These are phyloP conservation scores for Corynorhinus townsendii DNA, from an alignment of 2,113 vertebrate genomes.

Conservation along the genomic window DNA sequence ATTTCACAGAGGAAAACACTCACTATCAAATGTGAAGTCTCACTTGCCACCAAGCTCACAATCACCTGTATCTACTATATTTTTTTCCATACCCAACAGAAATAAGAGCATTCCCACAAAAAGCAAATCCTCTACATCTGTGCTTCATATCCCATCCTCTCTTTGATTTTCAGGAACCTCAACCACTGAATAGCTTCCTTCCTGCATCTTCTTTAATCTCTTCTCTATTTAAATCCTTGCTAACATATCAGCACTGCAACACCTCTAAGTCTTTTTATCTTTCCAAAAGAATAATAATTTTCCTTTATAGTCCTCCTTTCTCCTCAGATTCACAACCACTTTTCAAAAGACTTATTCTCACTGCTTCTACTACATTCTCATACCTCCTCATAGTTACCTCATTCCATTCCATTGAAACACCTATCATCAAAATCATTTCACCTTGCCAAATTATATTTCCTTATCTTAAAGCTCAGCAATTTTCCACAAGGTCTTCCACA, in stretches of 20 bases:
- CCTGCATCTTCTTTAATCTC: neutral
- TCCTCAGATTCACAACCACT: neutral
- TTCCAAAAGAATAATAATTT: neutral
- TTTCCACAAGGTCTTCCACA: neutral
- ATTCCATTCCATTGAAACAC: neutral
- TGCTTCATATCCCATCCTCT: neutral
- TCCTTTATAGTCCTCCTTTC: neutral
- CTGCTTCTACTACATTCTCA: neutral
- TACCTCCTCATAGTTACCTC: neutral
- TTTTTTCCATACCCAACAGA: neutral
- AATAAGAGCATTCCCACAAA: neutral
- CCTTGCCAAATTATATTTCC: neutral
- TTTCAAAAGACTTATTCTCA: neutral
- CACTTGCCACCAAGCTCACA: neutral
- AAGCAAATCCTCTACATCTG: neutral
- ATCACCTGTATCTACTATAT: neutral
- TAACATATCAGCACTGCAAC: neutral
- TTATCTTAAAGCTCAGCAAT: neutral
- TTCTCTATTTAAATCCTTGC: neutral
- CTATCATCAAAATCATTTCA: neutral
- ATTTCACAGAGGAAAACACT: slow-evolving; percentile 3
- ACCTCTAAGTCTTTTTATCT: neutral
- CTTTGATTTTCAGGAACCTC: neutral
- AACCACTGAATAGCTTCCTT: neutral
- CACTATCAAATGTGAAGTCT: neutral